A percentile compares a stretch with the other conserved stretches of the same genome.
Evolutionary conservation across 2,888 invertebrate genomes (phyloP).

Genomic region (Microplitis manilae): DNA sequence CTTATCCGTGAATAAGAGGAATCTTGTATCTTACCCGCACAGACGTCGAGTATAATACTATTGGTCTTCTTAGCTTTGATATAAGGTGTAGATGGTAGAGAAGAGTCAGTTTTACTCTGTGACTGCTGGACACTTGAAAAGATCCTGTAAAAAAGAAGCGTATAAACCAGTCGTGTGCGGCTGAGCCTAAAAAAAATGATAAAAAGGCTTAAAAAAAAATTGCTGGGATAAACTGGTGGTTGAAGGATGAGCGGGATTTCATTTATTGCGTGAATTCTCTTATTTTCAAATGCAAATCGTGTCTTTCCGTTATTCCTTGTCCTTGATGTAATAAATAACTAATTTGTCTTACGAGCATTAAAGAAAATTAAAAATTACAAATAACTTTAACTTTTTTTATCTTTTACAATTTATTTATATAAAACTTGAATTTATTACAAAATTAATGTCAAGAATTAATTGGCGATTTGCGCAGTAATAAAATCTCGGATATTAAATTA

Average conservation of each 20-base stretch:
- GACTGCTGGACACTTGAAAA: constrained; percentile 21
- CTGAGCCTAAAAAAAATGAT: constrained; percentile 6
- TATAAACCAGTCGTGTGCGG: constrained; percentile 33
- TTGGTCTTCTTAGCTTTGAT: background rate
- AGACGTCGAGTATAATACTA: background rate
- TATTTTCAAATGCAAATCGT: constrained; percentile 14
- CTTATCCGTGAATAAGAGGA: constrained; percentile 30
- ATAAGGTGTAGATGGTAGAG: background rate
- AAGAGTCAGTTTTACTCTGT: constrained; percentile 1
- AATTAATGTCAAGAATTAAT: too few species aligned
- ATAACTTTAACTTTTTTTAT: too few species aligned
- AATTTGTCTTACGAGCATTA: background rate
- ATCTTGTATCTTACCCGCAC: constrained; percentile 16
- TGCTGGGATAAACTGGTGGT: constrained; percentile 18
- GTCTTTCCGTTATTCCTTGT: constrained; percentile 13
- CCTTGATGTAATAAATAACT: background rate
- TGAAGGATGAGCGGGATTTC: constrained; percentile 35
- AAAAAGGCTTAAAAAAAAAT: constrained; percentile 24
- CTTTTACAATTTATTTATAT: too few species aligned
- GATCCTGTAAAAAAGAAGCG: constrained; percentile 30
- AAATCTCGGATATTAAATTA: background rate
- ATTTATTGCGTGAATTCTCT: constrained; percentile 24
- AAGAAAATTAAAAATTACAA: too few species aligned
- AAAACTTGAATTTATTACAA: too few species aligned
- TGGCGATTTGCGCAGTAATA: too few species aligned